phyloP scores from a whole-genome alignment of 2,888 invertebrate species.

The Eupeodes latifasciatus region DNA sequence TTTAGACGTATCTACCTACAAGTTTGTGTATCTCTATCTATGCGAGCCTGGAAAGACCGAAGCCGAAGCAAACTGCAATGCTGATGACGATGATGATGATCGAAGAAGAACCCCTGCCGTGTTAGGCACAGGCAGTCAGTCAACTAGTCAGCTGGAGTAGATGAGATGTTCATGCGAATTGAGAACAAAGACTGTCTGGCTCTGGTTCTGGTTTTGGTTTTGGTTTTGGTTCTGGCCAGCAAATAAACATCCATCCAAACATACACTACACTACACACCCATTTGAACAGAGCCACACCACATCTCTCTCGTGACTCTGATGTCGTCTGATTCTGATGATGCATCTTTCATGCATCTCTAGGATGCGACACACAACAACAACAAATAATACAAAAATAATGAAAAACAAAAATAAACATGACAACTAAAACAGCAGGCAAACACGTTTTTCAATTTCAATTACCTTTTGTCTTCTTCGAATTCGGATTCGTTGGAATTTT shows the following conservation, averaged over 20 bases:
- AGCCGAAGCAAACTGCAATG: conserved; percentile 7
- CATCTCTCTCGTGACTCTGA: conserved; percentile 48
- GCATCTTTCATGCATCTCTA: conserved; percentile 68
- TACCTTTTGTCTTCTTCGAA: conserved; percentile 61
- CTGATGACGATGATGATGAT: conserved; percentile 50
- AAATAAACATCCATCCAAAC: conserved; percentile 4
- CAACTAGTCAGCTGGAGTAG: conserved; percentile 57
- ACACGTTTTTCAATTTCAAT: conserved; percentile 74
- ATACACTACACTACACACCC: background rate
- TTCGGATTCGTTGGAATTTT: conserved; percentile 35
- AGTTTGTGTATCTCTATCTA: background rate
- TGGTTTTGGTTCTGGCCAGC: conserved; percentile 21
- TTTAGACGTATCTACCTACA: background rate
- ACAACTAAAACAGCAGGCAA: conserved; percentile 66
- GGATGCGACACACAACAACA: conserved; percentile 60
- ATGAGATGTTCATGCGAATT: conserved; percentile 25
- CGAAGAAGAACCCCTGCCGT: conserved; percentile 70
- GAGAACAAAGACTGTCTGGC: conserved; percentile 67
- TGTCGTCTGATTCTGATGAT: conserved; percentile 70
- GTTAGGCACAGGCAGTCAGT: conserved; percentile 37
- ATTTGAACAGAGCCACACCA: background rate
- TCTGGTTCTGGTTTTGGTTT: background rate
- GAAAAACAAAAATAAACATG: conserved; percentile 39
- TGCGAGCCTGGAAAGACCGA: background rate
- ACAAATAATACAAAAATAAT: conserved; percentile 9